A percentile compares a stretch with the other conserved stretches of the same genome.
Conservation (phyloP, 2,113 vertebrate species). For the Ardeotis arabs region DNA sequence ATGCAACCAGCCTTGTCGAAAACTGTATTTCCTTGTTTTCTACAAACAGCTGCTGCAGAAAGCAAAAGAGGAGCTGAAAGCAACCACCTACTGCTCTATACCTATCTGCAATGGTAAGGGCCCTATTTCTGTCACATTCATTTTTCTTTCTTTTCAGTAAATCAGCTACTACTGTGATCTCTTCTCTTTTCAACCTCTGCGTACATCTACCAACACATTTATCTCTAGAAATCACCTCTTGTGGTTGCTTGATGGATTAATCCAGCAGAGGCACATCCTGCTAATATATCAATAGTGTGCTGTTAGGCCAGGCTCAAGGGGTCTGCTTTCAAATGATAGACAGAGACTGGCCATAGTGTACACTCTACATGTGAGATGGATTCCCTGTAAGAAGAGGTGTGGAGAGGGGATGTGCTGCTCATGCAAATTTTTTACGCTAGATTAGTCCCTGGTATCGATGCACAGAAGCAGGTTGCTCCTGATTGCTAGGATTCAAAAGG, state of each 20-base stretch:
- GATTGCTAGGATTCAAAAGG: not conserved
- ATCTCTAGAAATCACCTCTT: conserved; percentile 12
- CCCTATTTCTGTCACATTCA: not conserved
- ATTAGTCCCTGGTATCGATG: not conserved
- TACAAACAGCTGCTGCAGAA: not conserved
- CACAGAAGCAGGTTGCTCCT: not conserved
- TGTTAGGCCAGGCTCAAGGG: not conserved
- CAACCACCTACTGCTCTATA: not conserved
- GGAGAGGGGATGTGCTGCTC: not conserved
- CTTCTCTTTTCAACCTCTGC: not conserved
- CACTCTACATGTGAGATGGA: not conserved
- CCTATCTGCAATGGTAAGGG: not conserved
- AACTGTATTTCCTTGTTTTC: not conserved
- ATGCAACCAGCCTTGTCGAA: not conserved
- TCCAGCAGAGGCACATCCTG: not conserved
- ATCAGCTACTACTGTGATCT: not conserved
- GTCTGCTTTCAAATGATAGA: not conserved
- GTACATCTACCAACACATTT: not conserved
- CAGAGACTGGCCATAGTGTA: not conserved
- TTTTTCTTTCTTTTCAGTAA: not conserved
- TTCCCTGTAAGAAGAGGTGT: not conserved
- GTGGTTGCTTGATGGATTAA: not conserved
- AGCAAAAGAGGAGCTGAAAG: not conserved
- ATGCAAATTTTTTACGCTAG: not conserved
- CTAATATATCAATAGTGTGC: not conserved